A percentile compares a stretch with the other conserved stretches of the same genome.
These are phyloP conservation scores for Eristalinus sepulchralis DNA, from an alignment of 2,888 invertebrate genomes.

Conservation along the genomic window DNA sequence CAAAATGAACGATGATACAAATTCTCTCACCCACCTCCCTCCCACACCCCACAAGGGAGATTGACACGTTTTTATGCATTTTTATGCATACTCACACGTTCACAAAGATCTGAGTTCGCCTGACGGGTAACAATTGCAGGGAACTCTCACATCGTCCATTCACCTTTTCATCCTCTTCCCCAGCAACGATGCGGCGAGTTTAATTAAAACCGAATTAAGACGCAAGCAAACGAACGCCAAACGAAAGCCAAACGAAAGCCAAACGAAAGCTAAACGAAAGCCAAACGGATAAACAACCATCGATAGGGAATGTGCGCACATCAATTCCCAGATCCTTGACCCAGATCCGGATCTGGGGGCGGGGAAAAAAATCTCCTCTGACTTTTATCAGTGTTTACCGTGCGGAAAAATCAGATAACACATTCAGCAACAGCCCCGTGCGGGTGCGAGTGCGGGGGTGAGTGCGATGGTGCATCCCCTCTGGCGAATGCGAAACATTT, in stretches of 20 bases:
- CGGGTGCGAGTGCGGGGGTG: too few relatives aligned
- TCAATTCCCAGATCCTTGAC: neutral
- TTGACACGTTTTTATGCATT: neutral
- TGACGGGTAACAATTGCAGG: neutral
- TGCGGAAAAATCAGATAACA: slow-evolving; percentile 41
- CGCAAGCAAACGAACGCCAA: neutral
- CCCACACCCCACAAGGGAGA: neutral
- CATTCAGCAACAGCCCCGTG: slow-evolving; percentile 13
- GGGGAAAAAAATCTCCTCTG: neutral
- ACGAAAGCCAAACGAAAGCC: neutral
- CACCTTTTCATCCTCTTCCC: neutral
- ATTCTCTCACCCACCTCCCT: neutral
- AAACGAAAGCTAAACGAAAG: neutral
- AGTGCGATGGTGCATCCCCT: neutral
- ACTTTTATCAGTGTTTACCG: slow-evolving; percentile 53
- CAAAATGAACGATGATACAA: neutral
- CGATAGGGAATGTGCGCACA: neutral
- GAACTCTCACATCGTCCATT: neutral
- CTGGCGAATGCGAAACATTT: neutral
- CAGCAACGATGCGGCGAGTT: neutral
- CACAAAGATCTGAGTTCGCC: too few relatives aligned
- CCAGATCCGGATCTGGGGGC: neutral
- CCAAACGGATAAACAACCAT: neutral
- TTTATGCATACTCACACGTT: neutral
- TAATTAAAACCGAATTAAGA: neutral